Conservation (phyloP, 2,113 vertebrate genomes). For the Electrona antarctica region DNA sequence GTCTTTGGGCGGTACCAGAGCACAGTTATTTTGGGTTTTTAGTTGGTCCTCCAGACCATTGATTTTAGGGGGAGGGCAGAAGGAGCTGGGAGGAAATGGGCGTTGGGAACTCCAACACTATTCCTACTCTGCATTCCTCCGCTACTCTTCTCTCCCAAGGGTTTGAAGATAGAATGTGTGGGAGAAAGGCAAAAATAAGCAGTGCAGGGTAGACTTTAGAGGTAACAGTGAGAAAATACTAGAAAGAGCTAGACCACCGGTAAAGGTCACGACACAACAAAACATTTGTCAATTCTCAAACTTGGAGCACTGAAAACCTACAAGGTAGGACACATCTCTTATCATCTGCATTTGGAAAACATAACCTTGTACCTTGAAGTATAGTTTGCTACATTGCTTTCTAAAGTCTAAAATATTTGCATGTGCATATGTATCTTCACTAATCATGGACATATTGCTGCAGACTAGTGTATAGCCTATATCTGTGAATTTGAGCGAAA, state of each 20-base stretch:
- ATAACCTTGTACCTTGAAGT: slow-evolving; percentile 1
- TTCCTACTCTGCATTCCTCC: slow-evolving; percentile 68
- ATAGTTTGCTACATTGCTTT: too few relatives aligned
- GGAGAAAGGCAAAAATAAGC: slow-evolving; percentile 8
- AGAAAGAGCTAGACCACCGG: not conserved
- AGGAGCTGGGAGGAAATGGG: slow-evolving; percentile 71
- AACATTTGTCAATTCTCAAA: not conserved
- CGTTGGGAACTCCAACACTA: slow-evolving; percentile 67
- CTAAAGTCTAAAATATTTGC: too few relatives aligned
- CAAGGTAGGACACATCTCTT: slow-evolving; percentile 50
- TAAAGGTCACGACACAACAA: slow-evolving; percentile 4
- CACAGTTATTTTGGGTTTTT: slow-evolving; percentile 52
- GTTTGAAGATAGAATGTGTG: slow-evolving; percentile 23
- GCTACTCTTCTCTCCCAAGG: slow-evolving; percentile 31
- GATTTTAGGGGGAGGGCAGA: slow-evolving; percentile 59
- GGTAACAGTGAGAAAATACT: not conserved
- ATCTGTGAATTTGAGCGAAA: not conserved
- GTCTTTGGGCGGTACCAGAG: slow-evolving; percentile 29
- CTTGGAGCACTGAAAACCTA: not conserved
- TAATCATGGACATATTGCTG: too few relatives aligned
- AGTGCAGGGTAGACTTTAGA: slow-evolving; percentile 11
- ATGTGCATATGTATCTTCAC: not conserved
- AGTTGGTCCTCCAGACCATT: slow-evolving; percentile 48
- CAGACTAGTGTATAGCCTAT: not conserved
- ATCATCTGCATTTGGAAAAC: not conserved